Base-by-base conservation (phyloP, 2,888 invertebrate species). In the Linnaemya vulpina region DNA sequence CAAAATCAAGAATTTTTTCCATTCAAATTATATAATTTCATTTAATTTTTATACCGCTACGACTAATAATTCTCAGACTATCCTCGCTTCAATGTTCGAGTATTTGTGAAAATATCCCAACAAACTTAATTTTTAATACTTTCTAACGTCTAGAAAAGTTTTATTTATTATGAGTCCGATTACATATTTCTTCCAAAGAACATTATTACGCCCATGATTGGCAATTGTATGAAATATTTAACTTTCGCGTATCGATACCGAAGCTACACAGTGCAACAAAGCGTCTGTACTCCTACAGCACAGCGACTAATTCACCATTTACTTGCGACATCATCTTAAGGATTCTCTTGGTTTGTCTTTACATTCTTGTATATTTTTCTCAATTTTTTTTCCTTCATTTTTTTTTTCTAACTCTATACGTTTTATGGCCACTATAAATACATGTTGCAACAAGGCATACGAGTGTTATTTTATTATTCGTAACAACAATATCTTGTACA, bases 401-500 rank as follows among this genome's bases (percentile, higher is more conserved):
- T 30, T 30, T 30, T 81, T 30, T 70, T 75, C 67, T 35, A 49
- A 70, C 74, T 78, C 78, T 86, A 84, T 80, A 67, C 51, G 25
- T 81, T 85, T 81, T 87, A 80, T 82, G 62, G 73, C 63, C 17
- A 60, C 78, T 53, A 78, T 83, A 83, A 82, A 79, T 87, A 70
- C 30, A 60, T 83, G 83, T 70, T 76, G 75, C 76, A 82, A 83
- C 63, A 71, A 79, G 78, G 77, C 81, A 79, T 58, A 73, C 38
- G 46, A 71, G 63, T 62, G 77, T 58, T 60, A 43, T 43, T 83
- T 67, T 49, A 62, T 46, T 83, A 58, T 77, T 70, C 76, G 51
- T 67, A 65, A 46, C 53, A 51, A 58, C 55, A 63, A 20, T 51
- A 55, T 76, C 30, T 71, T 49, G 63, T 79, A 67, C 58, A 20